These are phyloP conservation scores for Halesus radiatus DNA, from an alignment of 1,140 invertebrate genomes.

Conservation along the genomic window DNA sequence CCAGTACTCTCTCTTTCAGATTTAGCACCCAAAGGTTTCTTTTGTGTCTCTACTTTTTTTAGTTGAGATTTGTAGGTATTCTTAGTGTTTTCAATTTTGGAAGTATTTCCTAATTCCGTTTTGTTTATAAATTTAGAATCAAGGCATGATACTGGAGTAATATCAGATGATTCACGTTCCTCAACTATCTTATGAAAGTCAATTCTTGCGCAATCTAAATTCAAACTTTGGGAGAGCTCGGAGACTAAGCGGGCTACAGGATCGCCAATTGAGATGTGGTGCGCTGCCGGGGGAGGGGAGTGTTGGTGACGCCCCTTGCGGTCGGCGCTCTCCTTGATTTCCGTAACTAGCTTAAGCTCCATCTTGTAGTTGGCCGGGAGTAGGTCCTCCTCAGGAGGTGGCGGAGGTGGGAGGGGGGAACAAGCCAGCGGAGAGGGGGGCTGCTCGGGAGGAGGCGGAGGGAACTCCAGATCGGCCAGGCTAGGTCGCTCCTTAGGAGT, in stretches of 20 bases:
- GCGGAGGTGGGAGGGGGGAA: conserved; percentile 60
- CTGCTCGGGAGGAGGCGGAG: conserved; percentile 84
- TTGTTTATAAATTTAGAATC: conserved; percentile 56
- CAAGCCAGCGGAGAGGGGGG: conserved; percentile 70
- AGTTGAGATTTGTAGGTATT: conserved; percentile 74
- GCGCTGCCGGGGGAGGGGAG: conserved; percentile 63
- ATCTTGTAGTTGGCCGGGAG: conserved; percentile 75
- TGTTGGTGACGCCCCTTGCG: conserved; percentile 72
- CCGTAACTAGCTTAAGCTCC: conserved; percentile 83
- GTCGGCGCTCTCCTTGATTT: conserved; percentile 85
- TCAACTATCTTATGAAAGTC: conserved; percentile 48
- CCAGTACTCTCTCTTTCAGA: conserved; percentile 70
- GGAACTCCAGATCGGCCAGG: conserved; percentile 87
- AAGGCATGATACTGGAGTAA: conserved; percentile 62
- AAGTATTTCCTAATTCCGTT: conserved; percentile 30
- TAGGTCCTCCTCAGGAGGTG: conserved; percentile 11
- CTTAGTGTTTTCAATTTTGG: conserved; percentile 60
- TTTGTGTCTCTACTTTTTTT: conserved; percentile 78
- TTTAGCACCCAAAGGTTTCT: conserved; percentile 63
- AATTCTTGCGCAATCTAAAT: conserved; percentile 64
- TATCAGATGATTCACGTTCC: conserved; percentile 59
- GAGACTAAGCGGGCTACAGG: conserved; percentile 85
- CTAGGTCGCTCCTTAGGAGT: conserved; percentile 72
- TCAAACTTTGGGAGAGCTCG: conserved; percentile 77
- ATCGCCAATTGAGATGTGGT: conserved; percentile 69